Evolutionary conservation across 2,888 invertebrate genomes (phyloP).

Genomic region (Eupithecia subfuscata): DNA sequence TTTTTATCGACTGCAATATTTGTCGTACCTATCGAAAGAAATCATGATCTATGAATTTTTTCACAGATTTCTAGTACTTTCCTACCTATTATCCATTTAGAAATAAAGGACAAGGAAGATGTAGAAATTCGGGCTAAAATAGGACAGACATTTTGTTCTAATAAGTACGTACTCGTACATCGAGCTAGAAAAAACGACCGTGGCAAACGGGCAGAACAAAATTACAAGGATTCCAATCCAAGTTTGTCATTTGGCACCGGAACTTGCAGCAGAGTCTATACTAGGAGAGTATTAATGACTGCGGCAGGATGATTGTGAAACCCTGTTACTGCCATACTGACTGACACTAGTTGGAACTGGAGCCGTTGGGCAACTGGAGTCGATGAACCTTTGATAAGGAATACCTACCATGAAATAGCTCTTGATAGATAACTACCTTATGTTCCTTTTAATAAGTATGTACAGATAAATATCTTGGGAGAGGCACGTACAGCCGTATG

Average conservation of each 20-base stretch:
- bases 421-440: no score
- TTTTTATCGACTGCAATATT: background rate
- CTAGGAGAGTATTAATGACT: conserved; percentile 24
- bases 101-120: background rate
- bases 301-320: conserved; percentile 38
- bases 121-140: background rate
- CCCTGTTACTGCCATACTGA: conserved; percentile 6
- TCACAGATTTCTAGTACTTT: background rate
- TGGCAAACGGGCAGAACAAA: background rate
- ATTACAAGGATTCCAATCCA: background rate
- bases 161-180: background rate
- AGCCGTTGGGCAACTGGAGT: conserved; percentile 24
- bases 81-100: background rate
- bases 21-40: background rate
- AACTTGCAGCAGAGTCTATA: conserved; percentile 2
- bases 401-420: background rate
- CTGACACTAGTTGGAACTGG: conserved; percentile 16
- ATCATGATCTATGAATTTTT: background rate
- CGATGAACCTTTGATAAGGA: conserved; percentile 18
- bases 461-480: no score
- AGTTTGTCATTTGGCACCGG: background rate
- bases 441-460: no score
- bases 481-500: no score
- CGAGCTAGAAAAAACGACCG: background rate
- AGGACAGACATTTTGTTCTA: background rate